Percentiles rank a stretch among this genome's conserved stretches.
Conservation (phyloP, 1,140 invertebrate genomes). For the Papilio machaon region DNA sequence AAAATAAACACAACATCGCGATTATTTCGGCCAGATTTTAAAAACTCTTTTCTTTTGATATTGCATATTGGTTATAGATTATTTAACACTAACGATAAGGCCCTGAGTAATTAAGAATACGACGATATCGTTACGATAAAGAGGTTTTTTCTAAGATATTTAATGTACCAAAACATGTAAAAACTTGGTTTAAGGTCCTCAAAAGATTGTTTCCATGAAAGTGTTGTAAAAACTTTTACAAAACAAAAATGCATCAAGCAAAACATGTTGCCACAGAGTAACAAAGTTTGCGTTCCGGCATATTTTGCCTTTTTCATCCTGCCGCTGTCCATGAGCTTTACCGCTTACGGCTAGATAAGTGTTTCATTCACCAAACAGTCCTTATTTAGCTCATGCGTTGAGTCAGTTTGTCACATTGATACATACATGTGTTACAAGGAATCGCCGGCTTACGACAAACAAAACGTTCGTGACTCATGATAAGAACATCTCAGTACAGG, state of each 20-base stretch:
- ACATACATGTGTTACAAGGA: conserved; percentile 58
- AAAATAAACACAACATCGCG: neutral
- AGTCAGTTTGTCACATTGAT: conserved; percentile 65
- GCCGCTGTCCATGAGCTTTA: conserved; percentile 58
- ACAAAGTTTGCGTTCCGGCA: conserved; percentile 62
- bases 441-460: conserved; percentile 49
- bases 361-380: conserved; percentile 68
- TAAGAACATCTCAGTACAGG: conserved; percentile 62
- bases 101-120: too few relatives aligned
- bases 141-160: neutral
- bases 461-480: conserved; percentile 60
- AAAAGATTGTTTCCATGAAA: neutral
- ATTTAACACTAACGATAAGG: too few relatives aligned
- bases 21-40: too few relatives aligned
- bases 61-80: neutral
- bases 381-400: conserved; percentile 73
- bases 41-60: neutral
- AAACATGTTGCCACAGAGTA: neutral
- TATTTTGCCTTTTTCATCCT: conserved; percentile 67
- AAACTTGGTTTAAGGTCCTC: too few relatives aligned
- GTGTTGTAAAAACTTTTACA: conserved; percentile 6
- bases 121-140: neutral
- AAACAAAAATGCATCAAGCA: conserved; percentile 37
- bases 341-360: conserved; percentile 71
- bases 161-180: too few relatives aligned